Conservation (phyloP, 37 sponge, comb jelly and placozoan species). For the Lycopodina hypogea region DNA sequence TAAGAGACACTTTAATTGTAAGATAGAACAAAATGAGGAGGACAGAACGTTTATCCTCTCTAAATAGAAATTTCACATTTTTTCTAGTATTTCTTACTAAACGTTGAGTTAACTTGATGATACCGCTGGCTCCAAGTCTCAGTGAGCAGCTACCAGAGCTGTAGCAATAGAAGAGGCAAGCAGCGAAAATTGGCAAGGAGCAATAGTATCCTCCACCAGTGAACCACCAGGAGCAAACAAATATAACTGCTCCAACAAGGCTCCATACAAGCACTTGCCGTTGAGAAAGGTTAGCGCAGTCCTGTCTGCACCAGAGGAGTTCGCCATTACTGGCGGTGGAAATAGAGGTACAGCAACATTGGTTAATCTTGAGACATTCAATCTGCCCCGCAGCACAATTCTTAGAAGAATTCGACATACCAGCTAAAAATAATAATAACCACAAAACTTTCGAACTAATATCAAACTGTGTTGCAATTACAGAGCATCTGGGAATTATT, state of each 20-base stretch:
- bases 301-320: no score
- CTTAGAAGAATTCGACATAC: no score
- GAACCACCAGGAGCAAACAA: conserved; percentile 19
- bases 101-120: no score
- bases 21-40: conserved; percentile 9
- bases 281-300: not conserved
- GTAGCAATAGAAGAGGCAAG: conserved; percentile 6
- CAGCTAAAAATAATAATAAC: no score
- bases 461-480: no score
- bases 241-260: not conserved
- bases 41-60: conserved; percentile 5
- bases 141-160: not conserved
- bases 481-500: no score
- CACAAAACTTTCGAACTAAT: no score
- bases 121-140: no score
- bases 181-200: conserved; percentile 10
- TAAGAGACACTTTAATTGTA: not conserved
- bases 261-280: not conserved
- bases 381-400: no score
- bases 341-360: no score
- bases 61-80: not conserved
- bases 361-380: no score
- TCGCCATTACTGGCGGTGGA: no score
- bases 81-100: not conserved
- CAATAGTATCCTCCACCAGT: conserved; percentile 33